Conservation (phyloP, 2,888 invertebrate genomes). For the Penaeus monodon region DNA sequence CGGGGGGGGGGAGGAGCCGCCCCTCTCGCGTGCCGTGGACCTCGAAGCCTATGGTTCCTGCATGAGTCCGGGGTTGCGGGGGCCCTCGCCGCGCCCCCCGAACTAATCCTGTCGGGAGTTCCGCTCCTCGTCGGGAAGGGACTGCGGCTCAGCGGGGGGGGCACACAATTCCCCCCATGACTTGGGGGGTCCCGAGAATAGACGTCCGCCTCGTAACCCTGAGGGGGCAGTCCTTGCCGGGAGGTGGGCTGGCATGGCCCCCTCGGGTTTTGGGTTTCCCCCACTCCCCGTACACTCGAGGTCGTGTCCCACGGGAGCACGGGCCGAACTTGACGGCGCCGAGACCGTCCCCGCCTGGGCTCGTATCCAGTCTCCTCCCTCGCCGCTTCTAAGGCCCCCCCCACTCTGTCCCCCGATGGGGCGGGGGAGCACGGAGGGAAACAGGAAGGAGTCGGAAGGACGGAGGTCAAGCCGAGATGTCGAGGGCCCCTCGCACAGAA, state of each 20-base stretch:
- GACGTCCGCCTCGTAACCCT: background rate
- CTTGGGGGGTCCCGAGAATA: background rate
- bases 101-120: constrained; percentile 67
- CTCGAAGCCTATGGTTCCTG: constrained; percentile 68
- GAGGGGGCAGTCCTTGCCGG: constrained; percentile 32
- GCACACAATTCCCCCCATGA: background rate
- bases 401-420: constrained; percentile 66
- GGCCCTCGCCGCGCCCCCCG: constrained; percentile 67
- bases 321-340: constrained; percentile 68
- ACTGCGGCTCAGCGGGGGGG: background rate
- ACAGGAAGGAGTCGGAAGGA: constrained; percentile 41
- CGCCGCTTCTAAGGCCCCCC: constrained; percentile 66
- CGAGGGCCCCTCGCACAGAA: constrained; percentile 6
- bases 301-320: constrained; percentile 69
- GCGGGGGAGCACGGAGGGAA: constrained; percentile 67
- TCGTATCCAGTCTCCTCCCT: constrained; percentile 67
- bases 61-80: constrained; percentile 68
- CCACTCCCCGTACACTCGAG: constrained; percentile 67
- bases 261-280: constrained; percentile 39
- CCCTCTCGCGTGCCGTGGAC: constrained; percentile 68
- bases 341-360: constrained; percentile 67
- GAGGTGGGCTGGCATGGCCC: constrained; percentile 41
- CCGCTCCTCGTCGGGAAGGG: constrained; percentile 60
- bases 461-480: background rate
- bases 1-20: constrained; percentile 65